Percentiles rank a stretch among this genome's conserved stretches.
phyloP scores from a whole-genome alignment of 2,797 vertebrate genomes.

The Chromobotia macracanthus region DNA sequence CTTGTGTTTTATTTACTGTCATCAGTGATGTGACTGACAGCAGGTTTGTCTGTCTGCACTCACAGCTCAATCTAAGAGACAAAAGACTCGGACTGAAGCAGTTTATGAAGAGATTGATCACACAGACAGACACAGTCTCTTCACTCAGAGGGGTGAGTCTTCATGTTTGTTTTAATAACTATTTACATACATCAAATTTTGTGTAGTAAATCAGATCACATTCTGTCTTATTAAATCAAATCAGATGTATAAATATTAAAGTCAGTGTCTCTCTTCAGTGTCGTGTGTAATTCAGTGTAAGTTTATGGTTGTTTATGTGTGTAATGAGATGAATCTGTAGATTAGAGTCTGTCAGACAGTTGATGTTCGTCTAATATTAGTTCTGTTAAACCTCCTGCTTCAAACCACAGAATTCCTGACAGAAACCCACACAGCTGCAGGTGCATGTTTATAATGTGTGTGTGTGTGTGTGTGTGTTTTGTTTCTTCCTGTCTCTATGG shows the following conservation, averaged over 20 bases:
- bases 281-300: neutral
- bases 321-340: neutral
- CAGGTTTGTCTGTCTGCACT: conserved; percentile 32
- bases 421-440: conserved; percentile 20
- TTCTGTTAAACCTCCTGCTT: conserved; percentile 10
- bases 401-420: conserved; percentile 21
- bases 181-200: no score
- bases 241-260: neutral
- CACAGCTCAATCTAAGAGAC: conserved; percentile 38
- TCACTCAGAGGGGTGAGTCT: conserved; percentile 30
- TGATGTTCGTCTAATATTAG: neutral
- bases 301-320: neutral
- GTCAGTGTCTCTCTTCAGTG: no score
- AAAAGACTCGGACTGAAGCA: conserved; percentile 27
- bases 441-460: neutral
- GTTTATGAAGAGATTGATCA: conserved; percentile 42
- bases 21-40: conserved; percentile 28
- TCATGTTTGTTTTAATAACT: neutral
- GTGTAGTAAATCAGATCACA: neutral
- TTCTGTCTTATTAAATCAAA: neutral
- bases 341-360: neutral
- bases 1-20: no score
- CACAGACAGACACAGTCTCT: neutral
- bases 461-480: neutral
- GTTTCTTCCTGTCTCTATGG: neutral